Conservation (phyloP, 2,113 vertebrate genomes). For the Trochalopteron elliotii region DNA sequence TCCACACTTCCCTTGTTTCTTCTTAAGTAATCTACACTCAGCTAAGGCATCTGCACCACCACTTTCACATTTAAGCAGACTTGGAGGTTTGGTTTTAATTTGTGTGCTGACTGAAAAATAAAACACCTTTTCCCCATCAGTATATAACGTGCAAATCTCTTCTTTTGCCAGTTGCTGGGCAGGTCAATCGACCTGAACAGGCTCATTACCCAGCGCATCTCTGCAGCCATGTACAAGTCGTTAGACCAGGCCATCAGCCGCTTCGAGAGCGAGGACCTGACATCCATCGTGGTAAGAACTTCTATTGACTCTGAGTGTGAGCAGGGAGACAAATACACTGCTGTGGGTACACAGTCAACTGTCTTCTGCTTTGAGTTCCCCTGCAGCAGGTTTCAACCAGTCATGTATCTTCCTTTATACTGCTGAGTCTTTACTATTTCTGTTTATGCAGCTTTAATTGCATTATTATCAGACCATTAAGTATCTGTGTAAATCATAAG, state of each 20-base stretch:
- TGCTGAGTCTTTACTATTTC: background rate
- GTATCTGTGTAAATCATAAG: background rate
- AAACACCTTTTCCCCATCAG: background rate
- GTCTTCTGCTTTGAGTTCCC: background rate
- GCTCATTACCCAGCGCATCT: slow-evolving; percentile 97
- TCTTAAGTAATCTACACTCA: background rate
- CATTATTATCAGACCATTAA: background rate
- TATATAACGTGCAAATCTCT: background rate
- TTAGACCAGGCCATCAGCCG: slow-evolving; percentile 98
- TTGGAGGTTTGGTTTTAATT: background rate
- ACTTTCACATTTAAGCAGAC: background rate
- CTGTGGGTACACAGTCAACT: background rate
- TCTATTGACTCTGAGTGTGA: background rate
- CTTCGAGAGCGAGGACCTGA: slow-evolving; percentile 98
- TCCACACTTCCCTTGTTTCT: background rate
- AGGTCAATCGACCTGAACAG: slow-evolving; percentile 97
- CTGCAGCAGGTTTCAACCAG: background rate
- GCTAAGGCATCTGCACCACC: fast-evolving
- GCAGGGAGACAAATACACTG: background rate
- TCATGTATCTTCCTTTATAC: background rate
- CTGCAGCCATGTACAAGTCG: slow-evolving; percentile 98
- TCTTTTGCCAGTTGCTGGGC: slow-evolving; percentile 83
- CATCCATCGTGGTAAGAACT: slow-evolving; percentile 93
- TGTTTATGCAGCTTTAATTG: slow-evolving; percentile 6
- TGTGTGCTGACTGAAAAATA: background rate